Conservation (phyloP, 2,797 vertebrate genomes). For the Xenopus petersii region DNA sequence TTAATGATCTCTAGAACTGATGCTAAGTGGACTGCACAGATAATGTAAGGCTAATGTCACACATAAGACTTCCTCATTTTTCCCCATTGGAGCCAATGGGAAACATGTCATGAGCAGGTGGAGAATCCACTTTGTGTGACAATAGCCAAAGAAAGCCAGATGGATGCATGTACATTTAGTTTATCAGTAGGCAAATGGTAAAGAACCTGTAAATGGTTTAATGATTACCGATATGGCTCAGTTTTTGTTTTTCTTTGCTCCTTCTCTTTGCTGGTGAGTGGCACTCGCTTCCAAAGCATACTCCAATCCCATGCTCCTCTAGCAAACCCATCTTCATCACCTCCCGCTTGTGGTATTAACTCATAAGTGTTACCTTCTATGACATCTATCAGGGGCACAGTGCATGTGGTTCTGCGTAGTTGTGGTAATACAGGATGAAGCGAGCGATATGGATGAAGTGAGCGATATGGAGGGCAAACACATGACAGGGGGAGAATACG, state of each 20-base stretch:
- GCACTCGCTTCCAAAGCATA: slow-evolving; percentile 98
- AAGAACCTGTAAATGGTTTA: slow-evolving; percentile 67
- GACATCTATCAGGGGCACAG: slow-evolving; percentile 97
- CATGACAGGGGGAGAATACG: slow-evolving; percentile 59
- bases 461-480: slow-evolving; percentile 55
- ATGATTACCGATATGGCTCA: slow-evolving; percentile 98
- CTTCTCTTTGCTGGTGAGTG: slow-evolving; percentile 87
- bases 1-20: too few species aligned
- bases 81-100: too few species aligned
- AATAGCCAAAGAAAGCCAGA: background rate
- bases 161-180: slow-evolving; percentile 57
- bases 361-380: slow-evolving; percentile 86
- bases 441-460: slow-evolving; percentile 56
- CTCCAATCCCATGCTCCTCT: slow-evolving; percentile 99
- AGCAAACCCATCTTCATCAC: slow-evolving; percentile 92
- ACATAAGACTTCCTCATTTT: too few species aligned
- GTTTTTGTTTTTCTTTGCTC: slow-evolving; percentile 84
- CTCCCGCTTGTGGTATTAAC: slow-evolving; percentile 90
- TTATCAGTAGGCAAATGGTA: slow-evolving; percentile 57
- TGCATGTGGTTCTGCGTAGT: slow-evolving; percentile 87
- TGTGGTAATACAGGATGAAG: slow-evolving; percentile 56
- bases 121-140: too few species aligned
- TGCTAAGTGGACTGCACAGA: too few species aligned
- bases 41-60: too few species aligned
- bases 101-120: too few species aligned